These are phyloP conservation scores for Tauraco hartlaubi DNA, from an alignment of 2,797 vertebrate species.

Conservation along the genomic window DNA sequence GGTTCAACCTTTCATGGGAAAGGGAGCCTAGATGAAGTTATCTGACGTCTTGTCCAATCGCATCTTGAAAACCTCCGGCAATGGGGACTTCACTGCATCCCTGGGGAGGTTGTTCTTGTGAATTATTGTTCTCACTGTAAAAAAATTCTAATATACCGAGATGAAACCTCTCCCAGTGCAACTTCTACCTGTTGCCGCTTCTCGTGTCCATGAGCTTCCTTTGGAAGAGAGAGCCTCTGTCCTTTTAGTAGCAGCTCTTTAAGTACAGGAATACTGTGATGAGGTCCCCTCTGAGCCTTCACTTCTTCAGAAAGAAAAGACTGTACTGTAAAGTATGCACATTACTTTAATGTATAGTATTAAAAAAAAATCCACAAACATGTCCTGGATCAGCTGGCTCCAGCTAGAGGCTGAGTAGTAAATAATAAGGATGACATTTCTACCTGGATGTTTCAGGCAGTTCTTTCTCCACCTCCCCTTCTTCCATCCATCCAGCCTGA, in stretches of 20 bases:
- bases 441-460: neutral
- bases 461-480: neutral
- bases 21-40: neutral
- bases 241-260: neutral
- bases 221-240: neutral
- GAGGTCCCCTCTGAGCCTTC: neutral
- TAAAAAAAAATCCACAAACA: neutral
- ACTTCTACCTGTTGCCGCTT: neutral
- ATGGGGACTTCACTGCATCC: neutral
- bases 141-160: neutral
- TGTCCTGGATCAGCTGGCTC: neutral
- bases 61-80: neutral
- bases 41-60: neutral
- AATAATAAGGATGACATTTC: neutral
- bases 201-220: neutral
- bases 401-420: neutral
- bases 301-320: neutral
- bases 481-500: neutral
- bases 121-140: neutral
- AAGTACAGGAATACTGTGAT: neutral
- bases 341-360: neutral
- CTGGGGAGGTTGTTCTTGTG: neutral
- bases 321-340: accelerated
- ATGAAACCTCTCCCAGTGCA: neutral
- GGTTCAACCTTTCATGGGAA: neutral